Percentiles rank a stretch among this genome's conserved stretches.
Evolutionary conservation across 1,140 invertebrate species (phyloP).

Genomic region (Prorops nasuta): DNA sequence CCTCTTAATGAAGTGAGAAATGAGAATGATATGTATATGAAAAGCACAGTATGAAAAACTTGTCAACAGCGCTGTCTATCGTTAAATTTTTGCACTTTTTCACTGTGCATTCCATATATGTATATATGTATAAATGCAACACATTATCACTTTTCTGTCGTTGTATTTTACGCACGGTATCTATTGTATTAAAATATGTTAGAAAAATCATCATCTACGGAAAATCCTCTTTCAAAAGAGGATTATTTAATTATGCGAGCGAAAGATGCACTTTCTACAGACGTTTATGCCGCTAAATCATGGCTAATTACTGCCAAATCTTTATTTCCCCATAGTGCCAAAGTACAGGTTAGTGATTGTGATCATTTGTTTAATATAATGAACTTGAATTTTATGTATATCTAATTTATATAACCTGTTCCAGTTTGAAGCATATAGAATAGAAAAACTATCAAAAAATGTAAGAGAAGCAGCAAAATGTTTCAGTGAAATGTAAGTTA

Average conservation of each 20-base stretch:
- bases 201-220: constrained; percentile 37
- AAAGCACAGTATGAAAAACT: no score
- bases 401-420: constrained; percentile 18
- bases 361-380: constrained; percentile 1
- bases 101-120: no score
- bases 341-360: constrained; percentile 66
- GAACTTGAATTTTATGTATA: neutral
- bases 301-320: constrained; percentile 91
- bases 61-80: no score
- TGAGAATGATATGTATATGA: no score
- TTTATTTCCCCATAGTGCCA: constrained; percentile 81
- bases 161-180: no score
- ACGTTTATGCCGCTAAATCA: constrained; percentile 79
- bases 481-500: constrained; percentile 67
- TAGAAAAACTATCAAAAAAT: constrained; percentile 78
- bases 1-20: no score
- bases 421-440: constrained; percentile 76
- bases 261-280: constrained; percentile 67
- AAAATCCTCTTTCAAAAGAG: constrained; percentile 61
- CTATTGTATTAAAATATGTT: constrained; percentile 44
- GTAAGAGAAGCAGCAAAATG: constrained; percentile 80
- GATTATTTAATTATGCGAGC: constrained; percentile 78
- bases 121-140: no score
- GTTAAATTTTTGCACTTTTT: no score
- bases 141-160: no score